Base-by-base conservation (phyloP, 2,888 invertebrate species). In the Polydrusus tereticollis region DNA sequence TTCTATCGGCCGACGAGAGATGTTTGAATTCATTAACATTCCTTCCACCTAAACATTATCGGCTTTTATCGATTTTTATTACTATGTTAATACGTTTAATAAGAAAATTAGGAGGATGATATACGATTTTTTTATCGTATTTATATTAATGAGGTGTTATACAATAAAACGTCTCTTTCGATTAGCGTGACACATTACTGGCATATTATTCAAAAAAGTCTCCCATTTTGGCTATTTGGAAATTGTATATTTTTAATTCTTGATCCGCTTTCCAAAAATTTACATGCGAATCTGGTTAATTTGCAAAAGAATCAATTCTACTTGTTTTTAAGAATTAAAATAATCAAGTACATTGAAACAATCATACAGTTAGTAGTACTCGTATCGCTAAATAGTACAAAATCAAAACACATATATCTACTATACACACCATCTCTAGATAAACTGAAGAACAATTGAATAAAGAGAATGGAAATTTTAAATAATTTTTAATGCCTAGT, bases 91-190 rank as follows among this genome's bases (percentile, higher is more conserved):
- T 55, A 29, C 4, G 29, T 18, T 29, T 29, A 55, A 26, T 33
- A 55, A 29, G 52, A 55, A 55, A 55, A 55, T 55, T 55, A n/a
- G 29, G 5, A 16, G 6, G 5, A 10, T 55, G 29, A 29, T 55
- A 29, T 55, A 55, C 29, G 52, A 8, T 12, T 18, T 14, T 29
- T 55, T 29, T 10, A 55, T 29, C 14, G 18, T 23, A 26, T 59
- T 43, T 7, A 10, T 59, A 59, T 59, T 59, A 59, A 59, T 59
- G 43, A 59, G 23, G 59, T 59, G 59, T 43, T 43, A 7, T 57
- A 33, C 36, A 57, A 36, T 36, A 18, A 33, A 16, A 59, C 10
- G 38, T 59, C 59, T 14, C 41, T 41, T 41, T 59, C 23, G 23
- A 26, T 59, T 59, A 41, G 14, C 23, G 43, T 59, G 23, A 59